Percentiles rank a stretch among this genome's conserved stretches.
phyloP scores from a whole-genome alignment of 2,888 invertebrate species.

The Limulus polyphemus region DNA sequence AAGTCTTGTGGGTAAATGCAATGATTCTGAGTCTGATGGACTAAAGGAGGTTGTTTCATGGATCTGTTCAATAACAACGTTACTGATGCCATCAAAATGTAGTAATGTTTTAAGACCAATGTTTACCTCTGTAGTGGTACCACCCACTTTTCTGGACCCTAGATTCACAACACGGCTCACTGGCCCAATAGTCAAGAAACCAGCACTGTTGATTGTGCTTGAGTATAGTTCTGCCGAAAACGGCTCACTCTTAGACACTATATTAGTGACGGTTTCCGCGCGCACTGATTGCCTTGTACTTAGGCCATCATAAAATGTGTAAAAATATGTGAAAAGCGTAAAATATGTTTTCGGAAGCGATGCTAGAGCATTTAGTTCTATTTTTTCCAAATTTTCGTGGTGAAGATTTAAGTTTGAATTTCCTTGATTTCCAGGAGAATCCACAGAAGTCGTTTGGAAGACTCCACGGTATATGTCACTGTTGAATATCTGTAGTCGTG shows the following conservation, averaged over 20 bases:
- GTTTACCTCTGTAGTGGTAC: slow-evolving; percentile 27
- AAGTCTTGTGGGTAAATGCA: not conserved
- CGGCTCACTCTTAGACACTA: slow-evolving; percentile 10
- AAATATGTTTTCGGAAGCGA: slow-evolving; percentile 21
- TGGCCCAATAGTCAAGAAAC: slow-evolving; percentile 18
- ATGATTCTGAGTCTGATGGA: too few relatives aligned
- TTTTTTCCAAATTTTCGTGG: not conserved
- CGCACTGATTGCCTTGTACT: slow-evolving; percentile 22
- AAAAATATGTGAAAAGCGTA: slow-evolving; percentile 25
- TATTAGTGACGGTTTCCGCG: slow-evolving; percentile 22
- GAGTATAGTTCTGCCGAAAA: slow-evolving; percentile 18
- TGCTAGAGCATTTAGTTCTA: slow-evolving; percentile 15
- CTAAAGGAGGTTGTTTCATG: too few relatives aligned
- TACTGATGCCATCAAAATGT: slow-evolving; percentile 22
- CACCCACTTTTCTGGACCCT: slow-evolving; percentile 23
- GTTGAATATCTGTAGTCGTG: slow-evolving; percentile 24
- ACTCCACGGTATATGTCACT: slow-evolving; percentile 22
- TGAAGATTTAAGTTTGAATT: too few relatives aligned
- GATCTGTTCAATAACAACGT: slow-evolving; percentile 14
- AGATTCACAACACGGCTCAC: slow-evolving; percentile 22
- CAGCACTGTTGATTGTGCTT: slow-evolving; percentile 19
- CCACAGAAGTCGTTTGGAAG: not conserved
- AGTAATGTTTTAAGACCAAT: slow-evolving; percentile 24
- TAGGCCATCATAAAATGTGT: slow-evolving; percentile 25
- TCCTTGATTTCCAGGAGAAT: not conserved